These are phyloP conservation scores for Myanophis thanlyinensis DNA, from an alignment of 2,113 vertebrate species.

Conservation along the genomic window DNA sequence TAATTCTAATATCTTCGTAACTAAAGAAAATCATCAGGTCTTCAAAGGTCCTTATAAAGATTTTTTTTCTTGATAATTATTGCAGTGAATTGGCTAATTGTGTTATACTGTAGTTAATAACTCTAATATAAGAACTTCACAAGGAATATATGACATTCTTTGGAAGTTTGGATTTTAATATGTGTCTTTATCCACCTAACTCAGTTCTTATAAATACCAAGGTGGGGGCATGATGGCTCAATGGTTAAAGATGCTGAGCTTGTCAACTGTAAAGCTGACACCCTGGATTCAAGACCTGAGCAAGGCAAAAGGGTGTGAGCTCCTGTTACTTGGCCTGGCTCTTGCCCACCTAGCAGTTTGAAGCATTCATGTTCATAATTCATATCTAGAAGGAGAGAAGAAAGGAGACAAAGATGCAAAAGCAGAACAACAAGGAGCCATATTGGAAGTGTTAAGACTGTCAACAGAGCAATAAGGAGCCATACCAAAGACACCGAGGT, in stretches of 20 bases:
- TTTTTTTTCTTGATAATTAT: not conserved
- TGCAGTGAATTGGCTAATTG: not conserved
- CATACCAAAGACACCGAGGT: no score
- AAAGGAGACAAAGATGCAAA: no score
- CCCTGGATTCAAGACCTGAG: not conserved
- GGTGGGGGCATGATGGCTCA: not conserved
- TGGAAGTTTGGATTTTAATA: not conserved
- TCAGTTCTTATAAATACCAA: constrained; percentile 5
- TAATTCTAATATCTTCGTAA: not conserved
- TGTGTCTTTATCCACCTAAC: not conserved
- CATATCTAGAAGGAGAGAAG: no score
- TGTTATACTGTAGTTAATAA: not conserved
- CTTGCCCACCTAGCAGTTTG: not conserved
- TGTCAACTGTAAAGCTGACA: not conserved
- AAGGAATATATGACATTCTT: not conserved
- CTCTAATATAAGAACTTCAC: constrained; percentile 11
- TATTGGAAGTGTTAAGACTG: no score
- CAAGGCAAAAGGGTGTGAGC: not conserved
- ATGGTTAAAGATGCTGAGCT: not conserved
- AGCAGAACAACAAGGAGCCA: no score
- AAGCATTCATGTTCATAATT: no score
- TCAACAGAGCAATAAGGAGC: no score
- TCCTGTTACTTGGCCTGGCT: not conserved
- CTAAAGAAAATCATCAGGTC: not conserved
- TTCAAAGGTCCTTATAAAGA: not conserved